A percentile compares a stretch with the other conserved stretches of the same genome.
These are phyloP conservation scores for Isurus oxyrinchus DNA, from an alignment of 2,113 vertebrate species.

Conservation along the genomic window DNA sequence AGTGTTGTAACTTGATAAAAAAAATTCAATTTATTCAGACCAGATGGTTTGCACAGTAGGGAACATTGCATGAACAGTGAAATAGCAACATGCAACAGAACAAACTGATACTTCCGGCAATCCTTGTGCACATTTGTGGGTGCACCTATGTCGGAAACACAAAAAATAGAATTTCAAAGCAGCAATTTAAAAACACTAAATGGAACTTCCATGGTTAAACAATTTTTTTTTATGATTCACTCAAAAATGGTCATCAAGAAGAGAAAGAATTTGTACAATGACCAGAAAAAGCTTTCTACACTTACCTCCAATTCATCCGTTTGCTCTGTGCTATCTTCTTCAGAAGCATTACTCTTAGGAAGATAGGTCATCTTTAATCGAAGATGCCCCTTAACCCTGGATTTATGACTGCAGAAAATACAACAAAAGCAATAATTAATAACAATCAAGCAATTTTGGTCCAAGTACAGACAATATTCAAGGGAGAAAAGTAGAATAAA, in stretches of 20 bases:
- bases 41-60: neutral
- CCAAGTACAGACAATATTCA: neutral
- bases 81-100: neutral
- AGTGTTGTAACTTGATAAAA: neutral
- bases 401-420: constrained; percentile 72
- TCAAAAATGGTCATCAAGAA: neutral
- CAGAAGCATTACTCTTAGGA: constrained; percentile 73
- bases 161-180: neutral
- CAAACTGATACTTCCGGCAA: neutral
- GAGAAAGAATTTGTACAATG: neutral
- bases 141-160: neutral
- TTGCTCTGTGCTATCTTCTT: constrained; percentile 74
- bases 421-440: constrained; percentile 38
- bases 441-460: neutral
- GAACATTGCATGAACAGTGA: neutral
- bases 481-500: neutral
- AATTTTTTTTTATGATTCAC: neutral
- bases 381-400: constrained; percentile 91
- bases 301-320: constrained; percentile 81
- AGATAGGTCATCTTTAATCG: constrained; percentile 97
- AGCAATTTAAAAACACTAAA: neutral
- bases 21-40: neutral
- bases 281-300: neutral
- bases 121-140: neutral
- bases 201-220: neutral